Base-by-base conservation (phyloP, 30 jellyfish, hydroid and myxozoan genomes). In the Nemopilema nomurai region DNA sequence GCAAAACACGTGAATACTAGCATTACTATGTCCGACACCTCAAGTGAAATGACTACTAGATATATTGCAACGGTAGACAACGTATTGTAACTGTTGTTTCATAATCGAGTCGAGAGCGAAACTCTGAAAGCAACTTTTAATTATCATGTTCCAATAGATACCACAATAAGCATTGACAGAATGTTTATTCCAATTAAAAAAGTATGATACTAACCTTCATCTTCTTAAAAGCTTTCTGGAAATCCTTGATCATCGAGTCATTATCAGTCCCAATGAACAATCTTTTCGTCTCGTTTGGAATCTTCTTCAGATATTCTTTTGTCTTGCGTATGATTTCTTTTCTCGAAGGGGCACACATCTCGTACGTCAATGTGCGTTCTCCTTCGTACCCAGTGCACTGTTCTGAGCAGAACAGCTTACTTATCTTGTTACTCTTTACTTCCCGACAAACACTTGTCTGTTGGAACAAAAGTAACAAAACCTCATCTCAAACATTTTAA, bases 301-400 rank as follows among this genome's bases (percentile, higher is more conserved):
- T 22, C 57, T 86, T 83, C 70, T 76, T 82, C 33, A 90, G 52
- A 29, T 69, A 72, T 79, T 87, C 78, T 69, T 90, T 77, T 23
- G 87, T 97, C 51, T 78, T 77, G 28, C 86, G 73, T 0, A 95
- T 49, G 29, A 95, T 78, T 49, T 78, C 97, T 41, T 71, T 41
- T 49, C 77, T 90, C 24, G 97, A 71, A 3, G 99, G 99, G 23
- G 93, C 89, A 74, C 99, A 95, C 99, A 95, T 95, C 51, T 86
- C 96, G 31, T 67, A 63, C 4, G 97, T 95, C 76, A 93, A 68
- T 27, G 66, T 77, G 26, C 75, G 75, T 26, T 90, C 87, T 25
- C 52, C 28, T 18, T 53, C 50, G 80, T 83, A 71, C 17, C 92
- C 96, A 29, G 97, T 83, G 73, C 99, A 95, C 69, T 95, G 99